These are phyloP conservation scores for Caenorhabditis sp. DNA, from an alignment of 2,888 invertebrate genomes.

Conservation along the genomic window DNA sequence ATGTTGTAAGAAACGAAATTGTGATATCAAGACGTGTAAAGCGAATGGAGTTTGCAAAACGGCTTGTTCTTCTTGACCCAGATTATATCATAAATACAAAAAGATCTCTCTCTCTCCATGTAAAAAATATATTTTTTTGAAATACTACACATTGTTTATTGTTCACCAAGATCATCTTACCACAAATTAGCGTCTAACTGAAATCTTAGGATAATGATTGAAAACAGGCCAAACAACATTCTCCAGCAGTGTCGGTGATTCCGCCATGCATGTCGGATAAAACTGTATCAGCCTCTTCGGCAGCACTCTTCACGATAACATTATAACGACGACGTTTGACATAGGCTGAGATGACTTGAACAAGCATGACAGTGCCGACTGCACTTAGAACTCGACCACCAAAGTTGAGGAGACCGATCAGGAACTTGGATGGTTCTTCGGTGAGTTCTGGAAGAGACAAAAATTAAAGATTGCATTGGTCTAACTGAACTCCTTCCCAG, in stretches of 20 bases:
- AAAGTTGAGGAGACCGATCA: conserved; percentile 55
- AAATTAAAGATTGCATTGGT: too few species aligned
- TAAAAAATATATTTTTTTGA: neutral
- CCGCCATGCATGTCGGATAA: conserved; percentile 31
- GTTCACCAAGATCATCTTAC: neutral
- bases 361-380: conserved; percentile 58
- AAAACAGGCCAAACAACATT: conserved; percentile 27
- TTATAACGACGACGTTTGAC: conserved; percentile 43
- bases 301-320: conserved; percentile 40
- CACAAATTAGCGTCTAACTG: neutral
- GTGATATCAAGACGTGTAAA: neutral
- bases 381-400: conserved; percentile 54
- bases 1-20: neutral
- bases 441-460: conserved; percentile 30
- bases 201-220: conserved; percentile 10
- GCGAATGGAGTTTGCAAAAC: neutral
- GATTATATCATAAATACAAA: too few species aligned
- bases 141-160: neutral
- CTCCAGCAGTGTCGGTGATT: conserved; percentile 37
- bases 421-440: conserved; percentile 55
- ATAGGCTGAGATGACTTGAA: conserved; percentile 43
- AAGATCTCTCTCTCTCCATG: neutral
- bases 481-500: too few species aligned
- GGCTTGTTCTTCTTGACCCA: neutral
- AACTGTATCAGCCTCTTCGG: conserved; percentile 45